Evolutionary conservation across 1,140 invertebrate genomes (phyloP), one percentile per base, ranked within the genome.

Genomic region (Drosophila baimaii): DNA sequence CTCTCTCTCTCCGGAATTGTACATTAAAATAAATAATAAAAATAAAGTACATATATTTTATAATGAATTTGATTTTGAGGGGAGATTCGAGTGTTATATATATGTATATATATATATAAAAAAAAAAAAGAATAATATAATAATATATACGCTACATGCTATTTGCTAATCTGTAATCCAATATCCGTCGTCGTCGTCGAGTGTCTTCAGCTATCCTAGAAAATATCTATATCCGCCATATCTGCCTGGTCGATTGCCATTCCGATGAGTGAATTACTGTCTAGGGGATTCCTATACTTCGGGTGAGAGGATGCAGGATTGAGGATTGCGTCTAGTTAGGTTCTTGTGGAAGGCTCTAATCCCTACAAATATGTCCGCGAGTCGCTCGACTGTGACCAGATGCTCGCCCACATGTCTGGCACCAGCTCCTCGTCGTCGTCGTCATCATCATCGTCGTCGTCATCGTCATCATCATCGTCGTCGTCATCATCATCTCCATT

Each of bases 11-110:
- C 35, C 54, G 35, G 52, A 41, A 56, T 74, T 64, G 33, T 41
- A 56, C 43, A 71, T 39, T 35, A 15, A 57, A 70, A 70, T 70
- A 69, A 71, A 29, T 27, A 23, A 7, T 27, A 63, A 51, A 27
- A 47, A 9, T 39, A 23, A 39, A 31, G 23, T n/a, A n/a, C n/a
- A n/a, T n/a, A n/a, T n/a, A n/a, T n/a, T 63, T 27, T 63, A 25
- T 59, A 35, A 58, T 75, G 64, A 57, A 43, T 71, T 44, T 76
- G 41, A 31, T 75, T 47, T 47, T 23, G 27, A 54, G 51, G 64
- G 41, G 65, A 69, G 61, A 71, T 63, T 63, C 64, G 77, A 77
- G 79, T 82, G 76, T 80, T 83, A 82, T 29, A 73, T 66, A 83
- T 49, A n/a, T 49, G 8, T 83, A 82, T 29, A 73, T 66, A 83